Conservation (phyloP, 1,140 invertebrate genomes). For the Drosophila repletoides region DNA sequence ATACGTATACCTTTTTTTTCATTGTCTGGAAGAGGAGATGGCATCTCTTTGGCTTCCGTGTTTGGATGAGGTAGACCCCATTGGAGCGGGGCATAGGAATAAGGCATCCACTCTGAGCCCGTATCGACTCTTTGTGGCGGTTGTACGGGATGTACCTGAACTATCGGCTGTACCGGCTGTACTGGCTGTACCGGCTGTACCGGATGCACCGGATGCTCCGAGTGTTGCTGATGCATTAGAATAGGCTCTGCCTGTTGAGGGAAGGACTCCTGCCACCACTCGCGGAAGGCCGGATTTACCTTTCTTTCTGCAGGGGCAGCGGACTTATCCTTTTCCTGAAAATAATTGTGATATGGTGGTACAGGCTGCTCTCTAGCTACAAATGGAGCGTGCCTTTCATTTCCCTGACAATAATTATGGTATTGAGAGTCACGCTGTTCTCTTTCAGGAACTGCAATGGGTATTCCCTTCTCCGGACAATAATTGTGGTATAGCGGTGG, state of each 20-base stretch:
- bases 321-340: not conserved
- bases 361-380: not conserved
- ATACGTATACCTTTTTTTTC: not conserved
- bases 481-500: not conserved
- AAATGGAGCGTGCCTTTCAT: no score
- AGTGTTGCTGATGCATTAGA: not conserved
- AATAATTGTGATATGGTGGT: not conserved
- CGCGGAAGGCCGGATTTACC: no score
- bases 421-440: no score
- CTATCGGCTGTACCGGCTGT: not conserved
- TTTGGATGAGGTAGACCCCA: not conserved
- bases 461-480: not conserved
- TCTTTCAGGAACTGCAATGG: no score
- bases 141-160: not conserved
- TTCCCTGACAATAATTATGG: not conserved
- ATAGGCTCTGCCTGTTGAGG: no score
- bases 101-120: slow-evolving; percentile 16
- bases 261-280: slow-evolving; percentile 28
- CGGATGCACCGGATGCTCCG: not conserved
- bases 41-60: no score
- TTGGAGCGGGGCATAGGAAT: slow-evolving; percentile 13
- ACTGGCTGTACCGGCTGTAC: not conserved
- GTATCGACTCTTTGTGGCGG: not conserved
- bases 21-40: not conserved
- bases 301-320: not conserved